Conservation (phyloP, 2,113 vertebrate genomes). For the Cynoglossus semilaevis region DNA sequence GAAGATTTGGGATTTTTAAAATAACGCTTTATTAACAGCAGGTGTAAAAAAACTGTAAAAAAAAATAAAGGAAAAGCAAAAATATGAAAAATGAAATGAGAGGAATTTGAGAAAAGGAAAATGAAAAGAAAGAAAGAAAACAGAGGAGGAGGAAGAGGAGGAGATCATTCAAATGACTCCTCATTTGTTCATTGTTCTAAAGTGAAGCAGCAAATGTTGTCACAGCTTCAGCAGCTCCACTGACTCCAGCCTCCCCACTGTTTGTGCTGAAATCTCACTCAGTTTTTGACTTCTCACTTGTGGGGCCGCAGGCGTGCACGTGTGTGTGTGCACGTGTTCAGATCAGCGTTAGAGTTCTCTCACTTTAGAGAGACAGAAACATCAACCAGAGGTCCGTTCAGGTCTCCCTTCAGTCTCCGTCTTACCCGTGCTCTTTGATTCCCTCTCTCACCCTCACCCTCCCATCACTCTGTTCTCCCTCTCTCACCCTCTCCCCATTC, state of each 20-base stretch:
- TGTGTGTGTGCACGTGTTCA: constrained; percentile 35
- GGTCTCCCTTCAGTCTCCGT: constrained; percentile 16
- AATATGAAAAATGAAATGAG: too few species aligned
- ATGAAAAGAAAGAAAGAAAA: too few species aligned
- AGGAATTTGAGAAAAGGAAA: too few species aligned
- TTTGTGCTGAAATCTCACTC: constrained; percentile 8
- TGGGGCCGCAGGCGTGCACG: constrained; percentile 11
- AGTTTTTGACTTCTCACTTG: constrained; percentile 29
- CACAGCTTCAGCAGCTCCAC: neutral
- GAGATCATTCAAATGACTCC: too few species aligned
- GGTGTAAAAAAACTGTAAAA: too few species aligned
- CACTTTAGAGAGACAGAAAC: constrained; percentile 7
- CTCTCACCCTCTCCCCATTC: neutral
- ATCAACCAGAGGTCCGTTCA: constrained; percentile 9
- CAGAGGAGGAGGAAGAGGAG: too few species aligned
- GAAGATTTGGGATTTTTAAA: too few species aligned
- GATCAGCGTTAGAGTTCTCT: constrained; percentile 40
- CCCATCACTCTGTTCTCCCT: neutral
- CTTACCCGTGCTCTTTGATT: constrained; percentile 5
- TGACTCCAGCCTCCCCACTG: constrained; percentile 4
- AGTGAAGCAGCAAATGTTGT: neutral
- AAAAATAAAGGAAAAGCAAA: too few species aligned
- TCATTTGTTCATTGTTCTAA: neutral
- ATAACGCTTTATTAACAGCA: too few species aligned
- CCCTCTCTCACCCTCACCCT: neutral